Percentiles rank a stretch among this genome's conserved stretches.
These are phyloP conservation scores for Hemithea aestivaria DNA, from an alignment of 2,888 invertebrate species.

Conservation along the genomic window DNA sequence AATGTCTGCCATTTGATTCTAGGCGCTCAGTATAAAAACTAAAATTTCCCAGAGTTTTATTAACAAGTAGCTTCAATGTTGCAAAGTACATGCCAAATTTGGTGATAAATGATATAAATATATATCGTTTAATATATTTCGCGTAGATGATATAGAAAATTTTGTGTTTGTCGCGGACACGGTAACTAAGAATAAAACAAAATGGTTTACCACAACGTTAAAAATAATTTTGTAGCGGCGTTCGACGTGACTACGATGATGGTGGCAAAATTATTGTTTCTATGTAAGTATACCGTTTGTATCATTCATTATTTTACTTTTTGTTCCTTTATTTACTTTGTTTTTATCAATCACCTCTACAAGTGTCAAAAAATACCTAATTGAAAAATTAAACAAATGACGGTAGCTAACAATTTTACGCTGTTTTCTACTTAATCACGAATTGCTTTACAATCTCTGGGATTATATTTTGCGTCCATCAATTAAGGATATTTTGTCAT, in stretches of 20 bases:
- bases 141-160: constrained; percentile 39
- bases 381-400: too few species aligned
- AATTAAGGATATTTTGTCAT: too few species aligned
- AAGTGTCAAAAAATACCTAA: too few species aligned
- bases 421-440: too few species aligned
- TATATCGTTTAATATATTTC: constrained; percentile 24
- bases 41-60: constrained; percentile 48
- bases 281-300: constrained; percentile 56
- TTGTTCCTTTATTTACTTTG: not conserved
- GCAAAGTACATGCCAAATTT: constrained; percentile 38
- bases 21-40: constrained; percentile 61
- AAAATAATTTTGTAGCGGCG: constrained; percentile 45
- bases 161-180: constrained; percentile 34
- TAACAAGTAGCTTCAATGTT: constrained; percentile 43
- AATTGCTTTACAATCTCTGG: too few species aligned
- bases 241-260: constrained; percentile 42
- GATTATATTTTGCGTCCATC: too few species aligned
- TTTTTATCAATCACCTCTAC: not conserved
- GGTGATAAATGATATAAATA: constrained; percentile 34
- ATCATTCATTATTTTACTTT: not conserved
- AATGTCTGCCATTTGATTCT: constrained; percentile 55
- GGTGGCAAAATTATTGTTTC: constrained; percentile 56
- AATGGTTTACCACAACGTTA: constrained; percentile 49
- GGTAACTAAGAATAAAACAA: constrained; percentile 51
- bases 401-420: too few species aligned